Base-by-base conservation (phyloP, 2,888 invertebrate genomes). In the Meiosimyza platycephala region DNA sequence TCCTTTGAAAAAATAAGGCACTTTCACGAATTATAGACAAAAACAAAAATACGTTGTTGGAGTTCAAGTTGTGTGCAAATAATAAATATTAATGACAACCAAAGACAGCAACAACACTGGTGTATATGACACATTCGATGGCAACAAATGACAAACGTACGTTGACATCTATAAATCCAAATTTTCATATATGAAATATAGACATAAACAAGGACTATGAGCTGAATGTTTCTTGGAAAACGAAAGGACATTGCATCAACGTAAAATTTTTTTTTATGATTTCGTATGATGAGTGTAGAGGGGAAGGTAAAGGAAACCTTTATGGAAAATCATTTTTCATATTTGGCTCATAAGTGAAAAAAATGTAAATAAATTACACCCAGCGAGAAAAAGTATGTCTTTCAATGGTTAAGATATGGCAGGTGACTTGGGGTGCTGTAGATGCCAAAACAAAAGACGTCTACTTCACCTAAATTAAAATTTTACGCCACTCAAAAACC, bases 41-140 rank as follows among this genome's bases (percentile, higher is more conserved):
- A 16, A 63, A 16, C 33, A 18, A 15, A 13, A 18, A 60, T 15
- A 47, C n/a, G 40, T 12, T 40, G 47, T 5, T 40, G 16, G 62
- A 48, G 62, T 40, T 40, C 40, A 40, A 40, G 60, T 47, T 18
- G 62, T 74, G 72, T 67, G 68, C 63, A 80, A 81, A 75, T 74
- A 75, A 75, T 75, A 75, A 75, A 75, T 75, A 75, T 75, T 75
- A 75, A 75, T 75, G 73, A 72, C 62, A 65, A 54, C 60, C 73
- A 74, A 55, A 47, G 18, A 33, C 48, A 52, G 13, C 54, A 68
- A 59, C 68, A 59, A 28, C 50, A 67, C 48, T 40, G 48, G 72
- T 62, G 72, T 72, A 51, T 68, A 62, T 69, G 69, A 73, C 73
- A 65, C 72, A 72, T 71, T 75, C 72, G 64, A 73, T 65, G 73